Conservation (phyloP, 2,113 vertebrate genomes). For the Garra rufa region DNA sequence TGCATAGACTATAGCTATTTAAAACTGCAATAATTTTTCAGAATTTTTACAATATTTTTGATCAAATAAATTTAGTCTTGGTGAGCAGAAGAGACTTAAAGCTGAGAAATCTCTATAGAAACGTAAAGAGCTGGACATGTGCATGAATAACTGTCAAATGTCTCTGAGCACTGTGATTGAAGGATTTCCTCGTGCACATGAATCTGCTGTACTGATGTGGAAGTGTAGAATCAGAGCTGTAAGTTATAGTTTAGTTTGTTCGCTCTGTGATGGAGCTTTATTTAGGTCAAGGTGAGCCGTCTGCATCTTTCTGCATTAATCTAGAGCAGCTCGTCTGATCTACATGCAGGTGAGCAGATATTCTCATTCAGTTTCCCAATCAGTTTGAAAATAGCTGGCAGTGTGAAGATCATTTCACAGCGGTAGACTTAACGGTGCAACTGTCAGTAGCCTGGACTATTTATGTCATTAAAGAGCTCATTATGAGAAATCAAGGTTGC, state of each 20-base stretch:
- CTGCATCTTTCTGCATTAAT: slow-evolving; percentile 20
- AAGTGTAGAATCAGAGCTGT: not conserved
- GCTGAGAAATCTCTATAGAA: no score
- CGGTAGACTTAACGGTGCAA: not conserved
- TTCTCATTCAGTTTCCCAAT: not conserved
- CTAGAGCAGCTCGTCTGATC: not conserved
- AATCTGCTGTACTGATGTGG: not conserved
- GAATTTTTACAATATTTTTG: no score
- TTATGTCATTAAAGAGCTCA: not conserved
- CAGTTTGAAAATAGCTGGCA: not conserved
- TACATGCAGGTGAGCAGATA: not conserved
- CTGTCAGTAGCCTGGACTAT: not conserved
- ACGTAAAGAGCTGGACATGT: no score
- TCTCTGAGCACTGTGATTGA: no score
- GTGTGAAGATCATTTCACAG: not conserved
- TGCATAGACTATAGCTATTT: no score
- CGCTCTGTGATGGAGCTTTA: slow-evolving; percentile 9
- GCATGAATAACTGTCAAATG: no score
- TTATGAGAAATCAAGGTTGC: not conserved
- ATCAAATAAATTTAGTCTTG: no score
- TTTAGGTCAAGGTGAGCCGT: slow-evolving; percentile 43
- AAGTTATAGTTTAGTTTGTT: not conserved
- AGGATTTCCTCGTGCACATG: no score
- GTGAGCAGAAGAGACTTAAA: no score
- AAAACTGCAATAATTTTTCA: no score